Evolutionary conservation across 1,140 invertebrate species (phyloP), one percentile per base, ranked within the genome.

Genomic region (Bathynomus jamesi): DNA sequence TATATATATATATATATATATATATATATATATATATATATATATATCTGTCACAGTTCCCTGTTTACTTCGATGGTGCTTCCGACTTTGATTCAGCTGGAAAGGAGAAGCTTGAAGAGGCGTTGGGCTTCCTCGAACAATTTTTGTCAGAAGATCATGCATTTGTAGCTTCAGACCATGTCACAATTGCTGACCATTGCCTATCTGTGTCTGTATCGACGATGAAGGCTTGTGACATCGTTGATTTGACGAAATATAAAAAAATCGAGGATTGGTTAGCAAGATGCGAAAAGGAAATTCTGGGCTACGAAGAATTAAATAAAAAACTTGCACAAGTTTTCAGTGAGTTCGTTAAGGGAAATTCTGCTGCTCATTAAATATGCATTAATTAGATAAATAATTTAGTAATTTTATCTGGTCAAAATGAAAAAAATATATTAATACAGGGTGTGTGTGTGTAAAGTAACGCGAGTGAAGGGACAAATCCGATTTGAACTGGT

Each of bases 1-100:
- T 53, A 53, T 53, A 53, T 53, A 53, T 53, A 53, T 53, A 53
- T 53, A 53, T 53, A 53, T 53, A 53, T 53, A 53, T 53, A 53
- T 5, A 53, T 53, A 53, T 53, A 53, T 53, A 53, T 53, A 53
- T 53, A 53, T 53, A 53, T 53, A 53, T 53, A 53, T 53, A 53
- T 53, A 53, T 53, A 53, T 53, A 53, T 53, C 13, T 53, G 21
- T 53, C n/a, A 53, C 21, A 53, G 40, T 53, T 53, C 21, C 40
- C 40, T 17, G 40, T 53, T 2, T 17, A 17, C 11, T 53, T 53
- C 5, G 2, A 3, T 53, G 40, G 40, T 53, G 40, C 40, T 17
- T 17, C 40, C 11, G 13, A 11, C 13, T 53, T 53, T 21, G 5
- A 53, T 21, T 1, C 1, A 11, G 40, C 13, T 11, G 21, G 21